Evolutionary conservation across 2,113 vertebrate species (phyloP).

Genomic region (Quiscalus mexicanus): DNA sequence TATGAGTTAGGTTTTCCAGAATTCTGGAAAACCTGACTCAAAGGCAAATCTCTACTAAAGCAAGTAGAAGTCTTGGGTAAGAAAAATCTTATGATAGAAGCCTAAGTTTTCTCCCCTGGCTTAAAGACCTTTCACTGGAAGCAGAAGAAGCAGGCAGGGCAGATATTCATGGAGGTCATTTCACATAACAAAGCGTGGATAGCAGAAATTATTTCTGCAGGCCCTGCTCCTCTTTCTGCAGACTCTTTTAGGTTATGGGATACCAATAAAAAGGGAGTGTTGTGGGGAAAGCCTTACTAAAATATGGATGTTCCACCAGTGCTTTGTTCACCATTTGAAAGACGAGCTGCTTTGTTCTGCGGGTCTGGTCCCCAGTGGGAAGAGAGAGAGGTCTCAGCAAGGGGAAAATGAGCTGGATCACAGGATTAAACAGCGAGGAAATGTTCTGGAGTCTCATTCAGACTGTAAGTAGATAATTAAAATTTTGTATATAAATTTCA

Average conservation of each 20-base stretch:
- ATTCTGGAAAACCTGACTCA: neutral
- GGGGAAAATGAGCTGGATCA: neutral
- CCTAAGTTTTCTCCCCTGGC: neutral
- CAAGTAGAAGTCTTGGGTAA: neutral
- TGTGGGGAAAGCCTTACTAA: neutral
- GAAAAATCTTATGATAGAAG: neutral
- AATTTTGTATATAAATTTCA: neutral
- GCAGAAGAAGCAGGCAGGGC: neutral
- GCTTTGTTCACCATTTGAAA: neutral
- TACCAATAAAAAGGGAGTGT: neutral
- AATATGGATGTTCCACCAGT: neutral
- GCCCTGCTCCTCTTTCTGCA: neutral
- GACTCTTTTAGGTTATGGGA: neutral
- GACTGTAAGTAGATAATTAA: conserved; percentile 3
- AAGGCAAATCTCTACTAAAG: neutral
- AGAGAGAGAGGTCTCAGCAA: neutral
- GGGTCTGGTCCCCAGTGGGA: neutral
- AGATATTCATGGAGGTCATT: rapidly evolving
- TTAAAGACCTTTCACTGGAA: neutral
- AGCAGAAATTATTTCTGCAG: neutral
- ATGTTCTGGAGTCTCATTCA: neutral
- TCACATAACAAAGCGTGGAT: rapidly evolving
- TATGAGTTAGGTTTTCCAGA: neutral
- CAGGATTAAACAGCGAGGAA: neutral
- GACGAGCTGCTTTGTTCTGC: neutral